phyloP scores from a whole-genome alignment of 1,140 invertebrate genomes.

The Drosophila athabasca region DNA sequence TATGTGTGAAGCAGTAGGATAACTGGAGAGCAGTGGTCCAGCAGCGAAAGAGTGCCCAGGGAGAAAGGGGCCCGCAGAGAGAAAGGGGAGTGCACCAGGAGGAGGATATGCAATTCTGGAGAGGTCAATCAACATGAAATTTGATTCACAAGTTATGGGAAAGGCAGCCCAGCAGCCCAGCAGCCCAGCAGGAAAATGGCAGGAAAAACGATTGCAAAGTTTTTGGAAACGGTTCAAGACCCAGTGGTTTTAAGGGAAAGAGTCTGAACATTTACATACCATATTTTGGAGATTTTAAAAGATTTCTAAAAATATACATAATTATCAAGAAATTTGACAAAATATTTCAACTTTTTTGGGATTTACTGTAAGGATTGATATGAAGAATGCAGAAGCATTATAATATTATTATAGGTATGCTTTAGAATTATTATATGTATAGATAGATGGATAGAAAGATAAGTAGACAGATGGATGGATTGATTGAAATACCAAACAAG shows the following conservation, averaged over 20 bases:
- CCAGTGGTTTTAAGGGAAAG: conserved; percentile 1
- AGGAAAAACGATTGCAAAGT: background rate
- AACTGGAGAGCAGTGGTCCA: background rate
- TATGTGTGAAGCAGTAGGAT: conserved; percentile 22
- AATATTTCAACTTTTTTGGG: too few species aligned
- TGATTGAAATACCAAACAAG: too few species aligned
- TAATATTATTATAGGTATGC: too few species aligned
- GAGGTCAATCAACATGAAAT: conserved; percentile 54
- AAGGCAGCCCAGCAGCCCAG: conserved; percentile 19
- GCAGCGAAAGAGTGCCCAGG: too few species aligned
- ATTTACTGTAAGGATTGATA: too few species aligned
- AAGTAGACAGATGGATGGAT: too few species aligned
- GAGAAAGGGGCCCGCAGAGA: conserved; percentile 17
- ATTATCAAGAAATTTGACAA: too few species aligned
- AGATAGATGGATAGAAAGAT: too few species aligned
- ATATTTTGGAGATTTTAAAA: too few species aligned
- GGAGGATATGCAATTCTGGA: conserved; percentile 46
- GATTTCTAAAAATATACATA: too few species aligned
- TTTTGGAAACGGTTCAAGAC: background rate
- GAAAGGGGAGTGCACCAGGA: conserved; percentile 13
- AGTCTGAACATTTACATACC: background rate
- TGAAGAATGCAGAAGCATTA: too few species aligned
- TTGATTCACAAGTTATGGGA: conserved; percentile 54
- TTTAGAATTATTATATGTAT: too few species aligned
- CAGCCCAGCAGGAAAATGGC: conserved; percentile 1